Evolutionary conservation across 2,113 vertebrate genomes (phyloP).

Genomic region (Macaca fascicularis): T2T-MFA8v1.1 NC_088375.1:231288001-231288500

Average conservation of each 20-base stretch:
- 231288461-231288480: neutral
- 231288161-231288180: fast-evolving
- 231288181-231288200: conserved; percentile 4
- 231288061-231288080: neutral
- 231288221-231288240: conserved; percentile 38
- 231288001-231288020: too few species aligned
- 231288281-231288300: conserved; percentile 20
- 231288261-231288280: conserved; percentile 69
- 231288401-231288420: neutral
- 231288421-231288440: neutral
- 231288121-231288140: neutral
- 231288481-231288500: neutral
- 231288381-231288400: fast-evolving
- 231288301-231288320: neutral
- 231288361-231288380: neutral
- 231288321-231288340: neutral
- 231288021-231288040: fast-evolving
- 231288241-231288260: conserved; percentile 74
- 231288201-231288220: neutral
- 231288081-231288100: neutral
- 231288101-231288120: neutral
- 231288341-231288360: neutral
- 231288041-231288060: neutral
- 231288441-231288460: neutral
- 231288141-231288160: fast-evolving